These are phyloP conservation scores for Poliocrania exsul DNA, from an alignment of 2,797 vertebrate genomes.

Conservation along the genomic window DNA sequence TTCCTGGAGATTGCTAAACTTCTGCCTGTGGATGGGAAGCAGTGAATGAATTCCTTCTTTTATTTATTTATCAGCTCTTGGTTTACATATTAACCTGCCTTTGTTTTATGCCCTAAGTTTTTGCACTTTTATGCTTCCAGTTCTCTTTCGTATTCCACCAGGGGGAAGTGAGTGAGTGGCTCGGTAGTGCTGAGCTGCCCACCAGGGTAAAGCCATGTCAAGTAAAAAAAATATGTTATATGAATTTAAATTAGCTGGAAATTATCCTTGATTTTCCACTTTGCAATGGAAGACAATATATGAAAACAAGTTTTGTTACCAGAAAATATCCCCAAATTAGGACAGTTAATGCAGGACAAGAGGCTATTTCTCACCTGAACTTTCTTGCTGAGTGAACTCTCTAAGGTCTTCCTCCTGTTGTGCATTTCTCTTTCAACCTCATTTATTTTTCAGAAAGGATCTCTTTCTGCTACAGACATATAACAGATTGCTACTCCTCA, in stretches of 20 bases:
- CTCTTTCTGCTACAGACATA: not conserved
- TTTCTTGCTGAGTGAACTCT: not conserved
- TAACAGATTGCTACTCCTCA: not conserved
- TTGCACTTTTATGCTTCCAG: not conserved
- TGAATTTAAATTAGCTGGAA: not conserved
- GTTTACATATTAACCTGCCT: not conserved
- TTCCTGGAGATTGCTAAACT: not conserved
- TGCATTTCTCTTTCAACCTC: not conserved
- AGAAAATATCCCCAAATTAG: not conserved
- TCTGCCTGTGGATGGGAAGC: not conserved
- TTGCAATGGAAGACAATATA: not conserved
- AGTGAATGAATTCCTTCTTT: not conserved
- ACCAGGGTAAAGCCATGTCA: rapidly evolving
- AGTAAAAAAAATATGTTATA: not conserved
- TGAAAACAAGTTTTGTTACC: not conserved
- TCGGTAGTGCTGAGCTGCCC: not conserved
- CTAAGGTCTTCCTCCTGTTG: not conserved
- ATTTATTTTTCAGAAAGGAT: not conserved
- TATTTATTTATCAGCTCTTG: not conserved
- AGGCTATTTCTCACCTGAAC: not conserved
- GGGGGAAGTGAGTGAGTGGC: rapidly evolving
- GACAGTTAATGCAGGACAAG: not conserved
- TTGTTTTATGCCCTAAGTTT: not conserved
- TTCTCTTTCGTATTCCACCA: not conserved
- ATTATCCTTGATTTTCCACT: not conserved